Evolutionary conservation across 2,888 invertebrate genomes (phyloP).

Genomic region (Amiota mariae): DNA sequence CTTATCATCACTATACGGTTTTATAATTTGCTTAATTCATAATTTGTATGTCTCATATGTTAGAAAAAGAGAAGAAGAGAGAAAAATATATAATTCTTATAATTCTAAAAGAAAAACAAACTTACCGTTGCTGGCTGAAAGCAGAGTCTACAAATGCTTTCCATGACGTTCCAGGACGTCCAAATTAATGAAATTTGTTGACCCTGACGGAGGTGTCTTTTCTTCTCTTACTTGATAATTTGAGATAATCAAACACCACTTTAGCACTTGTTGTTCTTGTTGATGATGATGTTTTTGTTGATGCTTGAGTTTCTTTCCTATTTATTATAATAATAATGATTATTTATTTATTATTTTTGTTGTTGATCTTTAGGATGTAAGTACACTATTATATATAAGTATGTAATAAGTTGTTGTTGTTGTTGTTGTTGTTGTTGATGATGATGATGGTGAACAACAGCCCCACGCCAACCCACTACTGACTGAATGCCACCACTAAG

Average conservation of each 20-base stretch:
- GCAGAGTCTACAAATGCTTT: slow-evolving; percentile 73
- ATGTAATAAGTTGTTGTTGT: too few relatives aligned
- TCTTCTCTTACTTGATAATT: neutral
- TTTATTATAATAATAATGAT: neutral
- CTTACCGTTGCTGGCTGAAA: slow-evolving; percentile 72
- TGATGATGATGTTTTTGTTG: slow-evolving; percentile 14
- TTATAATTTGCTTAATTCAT: too few relatives aligned
- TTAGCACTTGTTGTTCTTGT: slow-evolving; percentile 13
- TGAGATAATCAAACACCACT: neutral
- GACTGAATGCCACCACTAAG: too few relatives aligned
- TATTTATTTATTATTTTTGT: slow-evolving; percentile 1
- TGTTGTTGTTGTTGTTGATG: neutral
- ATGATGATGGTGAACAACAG: neutral
- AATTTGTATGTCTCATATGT: too few relatives aligned
- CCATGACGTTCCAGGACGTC: slow-evolving; percentile 65
- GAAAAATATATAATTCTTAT: too few relatives aligned
- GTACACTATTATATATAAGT: too few relatives aligned
- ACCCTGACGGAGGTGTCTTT: neutral
- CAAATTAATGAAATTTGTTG: neutral
- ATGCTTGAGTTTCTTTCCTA: neutral
- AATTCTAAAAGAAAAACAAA: slow-evolving; percentile 1
- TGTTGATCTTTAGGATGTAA: neutral
- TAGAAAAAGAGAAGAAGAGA: too few relatives aligned
- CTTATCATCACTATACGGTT: too few relatives aligned
- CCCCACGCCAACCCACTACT: too few relatives aligned